Evolutionary conservation across 2,113 vertebrate genomes (phyloP).

Genomic region (Ancistrus triradiatus): DNA sequence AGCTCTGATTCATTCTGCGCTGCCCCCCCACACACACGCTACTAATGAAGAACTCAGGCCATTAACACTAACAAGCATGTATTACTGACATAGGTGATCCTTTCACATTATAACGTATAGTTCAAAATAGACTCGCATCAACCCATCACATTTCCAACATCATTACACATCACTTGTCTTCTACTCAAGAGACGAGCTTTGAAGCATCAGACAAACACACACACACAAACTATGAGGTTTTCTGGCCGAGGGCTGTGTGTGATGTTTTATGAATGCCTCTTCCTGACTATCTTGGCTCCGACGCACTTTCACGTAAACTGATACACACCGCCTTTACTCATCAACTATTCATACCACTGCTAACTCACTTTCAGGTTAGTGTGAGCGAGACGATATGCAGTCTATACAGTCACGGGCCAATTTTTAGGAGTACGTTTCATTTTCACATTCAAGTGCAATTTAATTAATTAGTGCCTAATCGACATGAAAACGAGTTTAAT

Average conservation of each 20-base stretch:
- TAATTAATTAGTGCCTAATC: too few species aligned
- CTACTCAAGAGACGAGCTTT: constrained; percentile 29
- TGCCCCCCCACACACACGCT: constrained; percentile 2
- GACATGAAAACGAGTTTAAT: too few species aligned
- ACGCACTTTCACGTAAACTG: not conserved
- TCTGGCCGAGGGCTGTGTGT: constrained; percentile 30
- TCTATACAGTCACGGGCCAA: too few species aligned
- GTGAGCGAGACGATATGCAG: too few species aligned
- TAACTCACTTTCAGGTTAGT: not conserved
- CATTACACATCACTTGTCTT: constrained; percentile 28
- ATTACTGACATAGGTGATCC: constrained; percentile 10
- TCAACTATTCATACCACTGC: not conserved
- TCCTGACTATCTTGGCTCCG: constrained; percentile 30
- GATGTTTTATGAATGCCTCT: constrained; percentile 46
- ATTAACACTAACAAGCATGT: not conserved
- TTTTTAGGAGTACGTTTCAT: too few species aligned
- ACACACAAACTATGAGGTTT: constrained; percentile 3
- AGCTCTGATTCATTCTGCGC: constrained; percentile 33
- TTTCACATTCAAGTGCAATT: too few species aligned
- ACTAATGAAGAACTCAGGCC: not conserved
- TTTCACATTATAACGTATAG: not conserved
- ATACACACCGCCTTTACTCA: constrained; percentile 19
- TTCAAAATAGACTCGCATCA: not conserved
- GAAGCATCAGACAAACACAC: constrained; percentile 25
- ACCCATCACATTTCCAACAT: constrained; percentile 13